A percentile compares a stretch with the other conserved stretches of the same genome.
These are phyloP conservation scores for Scaptomyza caliginosa DNA, from an alignment of 2,888 invertebrate genomes.

Conservation along the genomic window DNA sequence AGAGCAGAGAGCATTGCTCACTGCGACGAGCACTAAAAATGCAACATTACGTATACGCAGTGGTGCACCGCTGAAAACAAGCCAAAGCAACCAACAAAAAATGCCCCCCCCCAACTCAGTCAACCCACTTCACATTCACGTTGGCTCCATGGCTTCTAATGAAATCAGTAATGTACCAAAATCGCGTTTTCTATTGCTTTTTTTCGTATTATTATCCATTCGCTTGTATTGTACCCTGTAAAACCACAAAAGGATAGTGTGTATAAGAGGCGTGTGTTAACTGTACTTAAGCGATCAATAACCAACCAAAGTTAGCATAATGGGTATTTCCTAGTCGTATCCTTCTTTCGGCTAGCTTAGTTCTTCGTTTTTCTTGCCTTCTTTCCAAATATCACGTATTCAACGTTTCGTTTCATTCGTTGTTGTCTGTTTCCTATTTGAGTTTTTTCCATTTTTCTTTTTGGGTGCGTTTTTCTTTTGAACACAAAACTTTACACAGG, in stretches of 20 bases:
- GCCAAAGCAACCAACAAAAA: conserved; percentile 32
- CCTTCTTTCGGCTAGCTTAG: too few species aligned
- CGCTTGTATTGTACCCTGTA: conserved; percentile 28
- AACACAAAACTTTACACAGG: conserved; percentile 65
- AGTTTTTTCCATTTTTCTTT: conserved; percentile 2
- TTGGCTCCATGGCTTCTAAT: conserved; percentile 53
- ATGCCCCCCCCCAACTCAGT: conserved; percentile 2
- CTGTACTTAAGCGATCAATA: too few species aligned
- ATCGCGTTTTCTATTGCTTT: conserved; percentile 16
- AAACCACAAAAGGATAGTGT: not conserved
- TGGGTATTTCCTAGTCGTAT: not conserved
- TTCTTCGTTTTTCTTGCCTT: conserved; percentile 6
- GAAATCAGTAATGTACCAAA: conserved; percentile 62
- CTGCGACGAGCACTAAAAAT: conserved; percentile 63
- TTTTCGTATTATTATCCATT: conserved; percentile 3
- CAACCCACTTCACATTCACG: conserved; percentile 18
- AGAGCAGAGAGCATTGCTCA: conserved; percentile 8
- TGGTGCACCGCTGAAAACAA: conserved; percentile 71
- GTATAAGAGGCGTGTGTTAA: too few species aligned
- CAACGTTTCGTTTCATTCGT: conserved; percentile 50
- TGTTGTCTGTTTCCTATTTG: conserved; percentile 38
- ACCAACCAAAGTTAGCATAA: too few species aligned
- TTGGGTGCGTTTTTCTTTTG: conserved; percentile 53
- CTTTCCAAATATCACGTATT: conserved; percentile 45
- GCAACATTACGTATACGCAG: conserved; percentile 79